phyloP scores from a whole-genome alignment of 35 echinoderm and acorn worm genomes.

The Ptychodera flava region DNA sequence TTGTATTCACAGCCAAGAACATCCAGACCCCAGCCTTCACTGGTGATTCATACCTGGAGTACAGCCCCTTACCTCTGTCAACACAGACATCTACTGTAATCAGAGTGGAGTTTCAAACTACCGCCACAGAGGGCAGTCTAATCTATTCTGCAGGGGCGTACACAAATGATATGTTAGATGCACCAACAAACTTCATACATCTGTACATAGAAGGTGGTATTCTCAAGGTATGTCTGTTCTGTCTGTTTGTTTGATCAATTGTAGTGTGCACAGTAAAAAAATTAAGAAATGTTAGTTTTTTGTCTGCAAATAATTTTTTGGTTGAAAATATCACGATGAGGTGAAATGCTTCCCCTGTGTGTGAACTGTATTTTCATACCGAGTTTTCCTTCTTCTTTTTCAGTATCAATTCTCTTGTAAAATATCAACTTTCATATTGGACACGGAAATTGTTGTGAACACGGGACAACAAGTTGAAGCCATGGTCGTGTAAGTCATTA shows the following conservation, averaged over 20 bases:
- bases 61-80: slow-evolving; percentile 27
- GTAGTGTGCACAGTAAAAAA: too few species aligned
- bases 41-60: slow-evolving; percentile 55
- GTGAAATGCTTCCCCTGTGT: too few species aligned
- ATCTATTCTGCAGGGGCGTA: neutral
- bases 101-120: neutral
- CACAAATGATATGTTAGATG: neutral
- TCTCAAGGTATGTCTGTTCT: neutral
- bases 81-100: slow-evolving; percentile 21
- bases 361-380: too few species aligned
- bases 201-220: neutral
- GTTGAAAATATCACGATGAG: too few species aligned
- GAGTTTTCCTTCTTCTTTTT: too few species aligned
- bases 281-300: too few species aligned
- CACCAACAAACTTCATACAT: neutral
- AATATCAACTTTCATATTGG: neutral
- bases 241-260: too few species aligned
- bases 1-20: neutral
- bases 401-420: neutral
- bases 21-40: slow-evolving; percentile 38
- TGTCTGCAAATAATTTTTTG: too few species aligned
- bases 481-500: neutral
- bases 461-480: neutral
- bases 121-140: neutral
- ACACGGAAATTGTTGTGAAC: neutral